Conservation (phyloP, 2,888 invertebrate species). For the Acronicta psi region DNA sequence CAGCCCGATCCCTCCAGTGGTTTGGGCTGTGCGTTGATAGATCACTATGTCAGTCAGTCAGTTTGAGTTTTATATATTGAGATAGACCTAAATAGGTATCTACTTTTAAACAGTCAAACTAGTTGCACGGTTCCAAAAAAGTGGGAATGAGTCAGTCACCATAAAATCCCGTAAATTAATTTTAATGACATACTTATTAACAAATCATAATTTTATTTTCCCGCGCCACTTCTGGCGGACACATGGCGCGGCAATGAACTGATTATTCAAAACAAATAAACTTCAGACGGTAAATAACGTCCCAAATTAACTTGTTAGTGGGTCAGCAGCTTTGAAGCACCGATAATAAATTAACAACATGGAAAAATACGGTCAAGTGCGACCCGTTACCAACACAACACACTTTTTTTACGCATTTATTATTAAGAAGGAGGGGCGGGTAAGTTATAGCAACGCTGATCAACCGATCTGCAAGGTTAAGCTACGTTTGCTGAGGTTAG, state of each 20-base stretch:
- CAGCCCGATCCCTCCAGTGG: no score
- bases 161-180: neutral
- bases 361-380: conserved; percentile 49
- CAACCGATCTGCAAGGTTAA: no score
- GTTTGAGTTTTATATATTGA: no score
- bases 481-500: no score
- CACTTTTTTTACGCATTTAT: neutral
- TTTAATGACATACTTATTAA: neutral
- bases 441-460: no score
- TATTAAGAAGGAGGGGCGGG: no score
- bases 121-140: no score
- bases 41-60: no score
- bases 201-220: neutral
- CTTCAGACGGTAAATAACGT: conserved; percentile 21
- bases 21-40: no score
- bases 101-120: no score
- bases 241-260: conserved; percentile 11
- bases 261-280: conserved; percentile 24
- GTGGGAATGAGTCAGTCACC: no score
- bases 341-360: conserved; percentile 17
- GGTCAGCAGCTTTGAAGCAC: conserved; percentile 26
- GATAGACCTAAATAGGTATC: no score
- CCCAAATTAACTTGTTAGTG: conserved; percentile 24
- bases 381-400: conserved; percentile 1
- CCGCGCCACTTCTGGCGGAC: neutral